A percentile compares a stretch with the other conserved stretches of the same genome.
phyloP scores from a whole-genome alignment of 2,797 vertebrate species.

The Darevskia mixta region DNA sequence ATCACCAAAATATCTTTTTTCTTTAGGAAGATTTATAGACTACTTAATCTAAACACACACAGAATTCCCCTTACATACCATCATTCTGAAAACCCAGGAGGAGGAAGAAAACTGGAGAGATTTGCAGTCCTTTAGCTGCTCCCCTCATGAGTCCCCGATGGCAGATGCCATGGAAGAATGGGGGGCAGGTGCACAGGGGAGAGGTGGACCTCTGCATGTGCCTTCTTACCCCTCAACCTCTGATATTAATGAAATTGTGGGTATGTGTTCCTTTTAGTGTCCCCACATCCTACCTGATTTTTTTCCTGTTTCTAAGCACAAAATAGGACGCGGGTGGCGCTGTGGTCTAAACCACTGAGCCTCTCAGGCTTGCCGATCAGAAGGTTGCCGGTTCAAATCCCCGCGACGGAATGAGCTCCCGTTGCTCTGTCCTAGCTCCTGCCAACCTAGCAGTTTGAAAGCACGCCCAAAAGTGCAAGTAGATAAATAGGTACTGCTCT shows the following conservation, averaged over 20 bases:
- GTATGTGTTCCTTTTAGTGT: not conserved
- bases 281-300: not conserved
- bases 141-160: not conserved
- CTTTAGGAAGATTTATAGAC: too few relatives aligned
- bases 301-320: not conserved
- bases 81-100: not conserved
- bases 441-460: too few relatives aligned
- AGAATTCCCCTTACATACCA: not conserved
- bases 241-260: not conserved
- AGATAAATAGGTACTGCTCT: too few relatives aligned
- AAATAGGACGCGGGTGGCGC: not conserved
- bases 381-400: too few relatives aligned
- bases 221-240: not conserved
- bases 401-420: too few relatives aligned
- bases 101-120: not conserved
- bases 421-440: too few relatives aligned
- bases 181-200: too few relatives aligned
- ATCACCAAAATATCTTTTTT: too few relatives aligned
- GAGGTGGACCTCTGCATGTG: not conserved
- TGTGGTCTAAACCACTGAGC: too few relatives aligned
- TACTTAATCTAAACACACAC: not conserved
- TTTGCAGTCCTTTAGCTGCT: too few relatives aligned
- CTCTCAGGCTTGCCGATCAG: too few relatives aligned
- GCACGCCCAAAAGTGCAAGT: too few relatives aligned
- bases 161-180: not conserved